A percentile compares a stretch with the other conserved stretches of the same genome.
These are phyloP conservation scores for Maccullochella peelii DNA, from an alignment of 2,113 vertebrate species.

Conservation along the genomic window DNA sequence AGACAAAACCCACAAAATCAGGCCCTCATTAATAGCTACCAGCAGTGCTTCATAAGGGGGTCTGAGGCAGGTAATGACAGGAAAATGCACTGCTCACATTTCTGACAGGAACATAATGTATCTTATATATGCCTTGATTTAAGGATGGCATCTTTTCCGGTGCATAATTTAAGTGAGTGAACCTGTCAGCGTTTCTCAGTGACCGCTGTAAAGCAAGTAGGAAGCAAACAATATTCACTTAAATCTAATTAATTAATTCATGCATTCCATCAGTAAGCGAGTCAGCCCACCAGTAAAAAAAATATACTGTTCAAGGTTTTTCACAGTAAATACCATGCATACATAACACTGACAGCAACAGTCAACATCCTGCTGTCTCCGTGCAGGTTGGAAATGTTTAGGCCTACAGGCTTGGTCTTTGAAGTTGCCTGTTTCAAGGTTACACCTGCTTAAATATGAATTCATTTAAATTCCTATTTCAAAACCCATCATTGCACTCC, in stretches of 20 bases:
- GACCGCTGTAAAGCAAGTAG: not conserved
- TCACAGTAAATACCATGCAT: conserved; percentile 39
- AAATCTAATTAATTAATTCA: conserved; percentile 21
- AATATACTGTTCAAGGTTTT: conserved; percentile 34
- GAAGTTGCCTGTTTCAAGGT: conserved; percentile 69
- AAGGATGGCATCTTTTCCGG: not conserved
- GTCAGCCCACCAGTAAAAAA: not conserved
- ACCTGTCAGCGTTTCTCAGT: not conserved
- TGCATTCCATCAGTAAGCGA: conserved; percentile 16
- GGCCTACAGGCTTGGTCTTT: conserved; percentile 65
- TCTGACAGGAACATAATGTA: not conserved
- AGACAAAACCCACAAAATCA: conserved; percentile 26
- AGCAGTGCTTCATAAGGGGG: not conserved
- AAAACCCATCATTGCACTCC: conserved; percentile 40
- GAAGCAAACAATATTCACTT: not conserved
- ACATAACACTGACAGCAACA: conserved; percentile 36
- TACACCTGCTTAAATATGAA: conserved; percentile 68
- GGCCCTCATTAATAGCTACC: conserved; percentile 30
- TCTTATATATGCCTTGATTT: not conserved
- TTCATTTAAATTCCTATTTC: conserved; percentile 61
- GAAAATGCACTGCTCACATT: not conserved
- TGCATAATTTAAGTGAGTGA: not conserved
- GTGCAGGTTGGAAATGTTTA: conserved; percentile 38
- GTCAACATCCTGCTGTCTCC: conserved; percentile 59
- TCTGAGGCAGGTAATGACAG: not conserved